These are phyloP conservation scores for Mimumesa dahlbomi DNA, from an alignment of 2,888 invertebrate species.

Conservation along the genomic window DNA sequence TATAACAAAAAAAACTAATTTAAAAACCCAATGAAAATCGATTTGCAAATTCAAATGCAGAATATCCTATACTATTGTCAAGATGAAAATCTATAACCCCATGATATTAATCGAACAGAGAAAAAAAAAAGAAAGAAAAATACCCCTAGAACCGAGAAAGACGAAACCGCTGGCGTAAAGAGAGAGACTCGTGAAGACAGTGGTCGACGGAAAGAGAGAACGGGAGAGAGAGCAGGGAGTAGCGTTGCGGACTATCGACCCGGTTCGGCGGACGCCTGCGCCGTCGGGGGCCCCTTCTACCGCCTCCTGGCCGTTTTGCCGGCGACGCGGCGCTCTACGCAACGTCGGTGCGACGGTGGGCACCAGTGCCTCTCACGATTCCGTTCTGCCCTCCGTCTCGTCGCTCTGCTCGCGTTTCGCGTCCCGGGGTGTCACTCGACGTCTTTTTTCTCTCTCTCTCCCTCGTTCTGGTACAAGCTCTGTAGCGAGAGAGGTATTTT, in stretches of 20 bases:
- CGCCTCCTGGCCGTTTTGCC: constrained; percentile 71
- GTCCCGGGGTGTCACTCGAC: constrained; percentile 55
- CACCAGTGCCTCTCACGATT: constrained; percentile 69
- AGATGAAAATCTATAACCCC: too few relatives aligned
- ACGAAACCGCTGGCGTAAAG: constrained; percentile 1
- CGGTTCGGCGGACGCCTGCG: constrained; percentile 72
- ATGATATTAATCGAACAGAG: too few relatives aligned
- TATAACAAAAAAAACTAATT: too few relatives aligned
- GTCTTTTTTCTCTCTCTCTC: neutral
- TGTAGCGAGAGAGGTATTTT: too few relatives aligned
- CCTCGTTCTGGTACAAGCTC: neutral
- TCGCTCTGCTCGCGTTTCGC: constrained; percentile 55
- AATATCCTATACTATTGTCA: too few relatives aligned
- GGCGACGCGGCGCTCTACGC: constrained; percentile 76
- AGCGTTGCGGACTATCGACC: constrained; percentile 79
- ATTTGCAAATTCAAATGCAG: too few relatives aligned
- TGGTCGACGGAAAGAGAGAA: neutral
- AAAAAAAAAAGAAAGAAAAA: constrained; percentile 1
- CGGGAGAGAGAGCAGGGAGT: constrained; percentile 49
- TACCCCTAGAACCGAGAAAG: constrained; percentile 8
- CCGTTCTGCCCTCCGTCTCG: constrained; percentile 65
- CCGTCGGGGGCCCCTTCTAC: constrained; percentile 63
- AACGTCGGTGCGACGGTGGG: constrained; percentile 67
- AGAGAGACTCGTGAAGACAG: neutral
- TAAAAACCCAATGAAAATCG: too few relatives aligned